Evolutionary conservation across 2,113 vertebrate species (phyloP).

Genomic region (Xerus inauris): DNA sequence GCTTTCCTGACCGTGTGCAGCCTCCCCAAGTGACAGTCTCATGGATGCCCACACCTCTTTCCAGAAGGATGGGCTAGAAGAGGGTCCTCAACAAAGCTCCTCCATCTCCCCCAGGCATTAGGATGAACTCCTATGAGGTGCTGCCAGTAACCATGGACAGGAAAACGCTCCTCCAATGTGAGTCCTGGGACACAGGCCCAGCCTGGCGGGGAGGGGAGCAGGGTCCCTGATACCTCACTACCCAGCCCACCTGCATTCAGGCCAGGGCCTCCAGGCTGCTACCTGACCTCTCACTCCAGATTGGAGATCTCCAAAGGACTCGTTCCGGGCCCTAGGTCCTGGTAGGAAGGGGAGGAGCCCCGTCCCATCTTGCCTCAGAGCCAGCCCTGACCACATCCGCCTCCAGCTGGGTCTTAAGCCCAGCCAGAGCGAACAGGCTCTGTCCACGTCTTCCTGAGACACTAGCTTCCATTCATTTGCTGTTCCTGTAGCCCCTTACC

Average conservation of each 20-base stretch:
- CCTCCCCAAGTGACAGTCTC: background rate
- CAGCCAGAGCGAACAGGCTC: background rate
- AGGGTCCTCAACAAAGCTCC: background rate
- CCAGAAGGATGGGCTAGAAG: background rate
- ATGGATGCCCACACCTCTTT: background rate
- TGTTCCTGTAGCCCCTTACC: background rate
- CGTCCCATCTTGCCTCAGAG: background rate
- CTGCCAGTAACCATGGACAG: conserved; percentile 42
- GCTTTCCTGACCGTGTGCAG: background rate
- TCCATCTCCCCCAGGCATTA: conserved; percentile 68
- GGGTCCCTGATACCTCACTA: rapidly evolving
- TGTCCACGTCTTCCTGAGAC: background rate
- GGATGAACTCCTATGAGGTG: conserved; percentile 35
- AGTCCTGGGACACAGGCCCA: background rate
- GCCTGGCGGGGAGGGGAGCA: background rate
- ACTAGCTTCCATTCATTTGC: background rate
- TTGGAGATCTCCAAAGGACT: background rate
- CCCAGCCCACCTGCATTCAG: background rate
- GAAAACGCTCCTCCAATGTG: conserved; percentile 75
- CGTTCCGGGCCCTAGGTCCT: background rate
- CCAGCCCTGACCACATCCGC: background rate
- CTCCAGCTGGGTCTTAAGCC: background rate
- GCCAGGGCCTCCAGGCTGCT: background rate
- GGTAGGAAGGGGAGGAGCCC: background rate
- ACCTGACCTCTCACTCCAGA: background rate